A percentile compares a stretch with the other conserved stretches of the same genome.
These are phyloP conservation scores for Corythornis vintsioides DNA, from an alignment of 2,113 vertebrate species.

Conservation along the genomic window DNA sequence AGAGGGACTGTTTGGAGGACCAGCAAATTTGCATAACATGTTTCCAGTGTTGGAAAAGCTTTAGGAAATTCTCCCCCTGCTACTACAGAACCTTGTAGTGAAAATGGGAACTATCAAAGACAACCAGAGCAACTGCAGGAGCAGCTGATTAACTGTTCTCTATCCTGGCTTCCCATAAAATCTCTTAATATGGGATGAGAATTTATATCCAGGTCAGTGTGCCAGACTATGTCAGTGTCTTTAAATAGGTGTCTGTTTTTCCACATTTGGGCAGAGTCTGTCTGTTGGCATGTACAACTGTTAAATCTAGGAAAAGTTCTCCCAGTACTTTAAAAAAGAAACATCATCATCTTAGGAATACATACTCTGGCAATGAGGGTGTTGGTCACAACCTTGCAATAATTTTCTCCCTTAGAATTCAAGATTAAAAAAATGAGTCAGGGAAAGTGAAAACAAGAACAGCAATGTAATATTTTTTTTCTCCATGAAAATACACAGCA, in stretches of 20 bases:
- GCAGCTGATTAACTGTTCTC: background rate
- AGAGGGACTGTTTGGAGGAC: background rate
- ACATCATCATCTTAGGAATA: background rate
- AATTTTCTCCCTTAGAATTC: background rate
- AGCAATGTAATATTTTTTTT: background rate
- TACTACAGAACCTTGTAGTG: background rate
- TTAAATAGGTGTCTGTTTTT: background rate
- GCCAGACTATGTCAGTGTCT: conserved; percentile 5
- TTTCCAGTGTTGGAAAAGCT: background rate
- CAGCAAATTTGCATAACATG: background rate
- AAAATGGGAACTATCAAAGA: background rate
- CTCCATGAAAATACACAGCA: background rate
- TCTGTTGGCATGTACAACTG: background rate
- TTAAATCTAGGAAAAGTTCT: background rate
- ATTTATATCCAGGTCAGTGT: conserved; percentile 20
- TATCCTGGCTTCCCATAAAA: background rate
- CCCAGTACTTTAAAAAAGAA: background rate
- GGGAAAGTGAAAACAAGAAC: background rate
- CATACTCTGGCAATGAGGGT: background rate
- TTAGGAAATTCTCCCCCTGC: background rate
- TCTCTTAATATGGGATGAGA: conserved; percentile 39
- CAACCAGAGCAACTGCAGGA: background rate
- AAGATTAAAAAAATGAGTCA: background rate
- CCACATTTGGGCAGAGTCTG: conserved; percentile 47
- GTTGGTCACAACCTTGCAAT: background rate